Evolutionary conservation across 2,888 invertebrate genomes (phyloP), one percentile per base, ranked within the genome.

Genomic region (Tillus elongatus): DNA sequence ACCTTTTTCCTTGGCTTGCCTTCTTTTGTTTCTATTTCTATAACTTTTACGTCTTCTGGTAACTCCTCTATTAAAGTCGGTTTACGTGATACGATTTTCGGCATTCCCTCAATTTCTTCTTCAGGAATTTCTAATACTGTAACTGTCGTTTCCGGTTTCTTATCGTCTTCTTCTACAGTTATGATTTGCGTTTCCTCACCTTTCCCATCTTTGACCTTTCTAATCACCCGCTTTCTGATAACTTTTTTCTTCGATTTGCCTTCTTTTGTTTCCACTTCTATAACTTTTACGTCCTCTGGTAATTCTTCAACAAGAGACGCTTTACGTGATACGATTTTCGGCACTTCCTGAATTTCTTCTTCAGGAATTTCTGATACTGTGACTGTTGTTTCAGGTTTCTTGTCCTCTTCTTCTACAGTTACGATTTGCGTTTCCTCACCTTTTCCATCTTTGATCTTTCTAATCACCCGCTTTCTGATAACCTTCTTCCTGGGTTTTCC

Each of bases 141-240:
- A 4, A 10, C 35, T 14, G 38, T 27, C 30, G 40, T 39, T 35
- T 45, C 45, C 11, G 37, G 43, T 13, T 44, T 36, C 28, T 49
- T 50, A 6, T 42, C 49, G 28, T 46, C 51, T 28, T 52, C 61
- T 41, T 31, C 47, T 1, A 59, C 50, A 1, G 57, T 67, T 36
- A 61, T 55, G 19, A 66, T 61, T 47, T 65, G 65, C 1, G 63
- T 64, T 12, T 60, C 56, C 48, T 66, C 60, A 42, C 58, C 49
- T 41, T 60, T 53, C 36, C 56, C 53, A 11, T 52, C 55, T 13
- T 6, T 47, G 2, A 50, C 46, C 32, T 51, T 67, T 43, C 64
- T 72, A 1, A 69, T 64, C 2, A 64, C 60, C 1, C 67, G 52
- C 35, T 54, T 53, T 16, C 44, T 57, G 3, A 51, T 47, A 4